Conservation (phyloP, 2,113 vertebrate species). For the Daphoenositta chrysoptera region DNA sequence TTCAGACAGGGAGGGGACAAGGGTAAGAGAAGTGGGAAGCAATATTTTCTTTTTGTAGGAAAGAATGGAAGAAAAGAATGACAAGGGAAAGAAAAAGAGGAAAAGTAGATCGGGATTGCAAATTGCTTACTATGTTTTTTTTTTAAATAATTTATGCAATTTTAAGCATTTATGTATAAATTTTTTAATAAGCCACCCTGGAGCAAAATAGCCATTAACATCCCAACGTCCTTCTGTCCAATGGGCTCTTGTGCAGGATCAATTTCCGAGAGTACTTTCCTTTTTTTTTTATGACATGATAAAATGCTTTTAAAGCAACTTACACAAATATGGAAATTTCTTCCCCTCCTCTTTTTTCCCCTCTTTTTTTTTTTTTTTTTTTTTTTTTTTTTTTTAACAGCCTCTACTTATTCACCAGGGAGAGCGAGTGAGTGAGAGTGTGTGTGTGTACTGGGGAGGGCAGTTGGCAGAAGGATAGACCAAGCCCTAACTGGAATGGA, state of each 20-base stretch:
- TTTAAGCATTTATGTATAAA: slow-evolving; percentile 99
- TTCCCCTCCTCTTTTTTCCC: slow-evolving; percentile 15
- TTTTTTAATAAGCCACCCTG: slow-evolving; percentile 99
- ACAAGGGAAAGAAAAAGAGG: slow-evolving; percentile 40
- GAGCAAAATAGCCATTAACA: slow-evolving; percentile 99
- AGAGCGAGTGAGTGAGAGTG: slow-evolving; percentile 23
- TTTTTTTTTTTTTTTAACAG: slow-evolving; percentile 69
- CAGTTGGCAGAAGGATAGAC: slow-evolving; percentile 84
- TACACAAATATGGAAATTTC: slow-evolving; percentile 99
- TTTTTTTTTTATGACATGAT: slow-evolving; percentile 99
- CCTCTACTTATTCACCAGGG: slow-evolving; percentile 88
- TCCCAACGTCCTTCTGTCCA: slow-evolving; percentile 99
- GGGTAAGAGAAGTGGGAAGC: not conserved
- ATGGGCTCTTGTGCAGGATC: slow-evolving; percentile 97
- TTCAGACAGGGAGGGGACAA: slow-evolving; percentile 30
- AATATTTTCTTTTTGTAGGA: not conserved
- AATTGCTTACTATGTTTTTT: slow-evolving; percentile 94
- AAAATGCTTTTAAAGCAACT: slow-evolving; percentile 99
- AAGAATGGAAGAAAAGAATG: slow-evolving; percentile 28
- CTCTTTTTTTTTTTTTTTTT: not conserved
- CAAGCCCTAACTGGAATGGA: slow-evolving; percentile 93
- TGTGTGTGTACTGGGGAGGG: slow-evolving; percentile 47
- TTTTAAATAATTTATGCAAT: slow-evolving; percentile 99
- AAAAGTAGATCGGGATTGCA: slow-evolving; percentile 68
- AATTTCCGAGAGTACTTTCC: slow-evolving; percentile 89